Conservation (phyloP, 2,797 vertebrate species). For the Diplodus sargus region DNA sequence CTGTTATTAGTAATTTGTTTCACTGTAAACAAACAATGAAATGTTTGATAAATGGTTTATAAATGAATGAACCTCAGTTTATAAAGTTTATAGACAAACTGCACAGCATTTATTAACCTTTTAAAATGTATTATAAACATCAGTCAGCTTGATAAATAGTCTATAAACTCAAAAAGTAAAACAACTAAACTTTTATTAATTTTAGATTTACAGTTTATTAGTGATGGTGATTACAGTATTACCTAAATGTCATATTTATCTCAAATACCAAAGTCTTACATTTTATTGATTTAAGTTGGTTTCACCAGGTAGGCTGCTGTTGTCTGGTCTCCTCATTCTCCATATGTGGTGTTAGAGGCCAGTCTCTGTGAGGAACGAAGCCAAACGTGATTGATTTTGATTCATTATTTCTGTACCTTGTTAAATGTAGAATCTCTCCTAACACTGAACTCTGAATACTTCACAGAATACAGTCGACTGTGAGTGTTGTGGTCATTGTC, state of each 20-base stretch:
- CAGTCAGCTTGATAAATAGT: no score
- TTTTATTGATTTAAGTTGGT: neutral
- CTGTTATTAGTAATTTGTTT: no score
- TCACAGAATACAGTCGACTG: neutral
- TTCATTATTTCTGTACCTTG: neutral
- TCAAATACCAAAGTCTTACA: neutral
- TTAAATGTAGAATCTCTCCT: neutral
- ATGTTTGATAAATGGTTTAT: no score
- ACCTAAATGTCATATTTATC: neutral
- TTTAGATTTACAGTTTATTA: no score
- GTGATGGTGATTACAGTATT: no score
- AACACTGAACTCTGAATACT: neutral
- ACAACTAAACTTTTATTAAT: no score
- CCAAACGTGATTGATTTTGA: neutral
- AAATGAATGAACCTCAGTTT: no score
- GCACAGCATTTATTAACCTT: no score
- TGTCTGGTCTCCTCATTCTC: neutral
- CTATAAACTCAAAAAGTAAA: no score
- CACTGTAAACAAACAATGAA: no score
- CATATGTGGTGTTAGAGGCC: neutral
- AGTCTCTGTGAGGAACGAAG: neutral
- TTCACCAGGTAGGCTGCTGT: neutral
- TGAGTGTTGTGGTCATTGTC: constrained; percentile 33
- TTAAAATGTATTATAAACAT: no score
- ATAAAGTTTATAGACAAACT: no score